A percentile compares a stretch with the other conserved stretches of the same genome.
phyloP scores from a whole-genome alignment of 2,113 vertebrate genomes.

The Aptenodytes patagonicus region DNA sequence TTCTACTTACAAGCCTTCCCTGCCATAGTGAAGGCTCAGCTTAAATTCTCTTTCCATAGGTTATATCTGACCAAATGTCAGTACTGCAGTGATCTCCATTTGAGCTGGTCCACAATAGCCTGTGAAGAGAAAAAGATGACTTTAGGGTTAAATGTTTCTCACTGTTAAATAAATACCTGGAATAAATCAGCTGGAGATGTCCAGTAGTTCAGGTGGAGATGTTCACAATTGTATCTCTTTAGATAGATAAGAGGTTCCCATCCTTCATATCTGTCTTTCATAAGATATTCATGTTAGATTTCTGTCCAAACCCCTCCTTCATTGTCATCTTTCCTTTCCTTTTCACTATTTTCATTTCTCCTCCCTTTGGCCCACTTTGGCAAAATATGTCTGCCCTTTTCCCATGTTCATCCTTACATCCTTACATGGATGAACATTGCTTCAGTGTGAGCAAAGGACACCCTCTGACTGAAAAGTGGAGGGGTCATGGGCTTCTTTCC shows the following conservation, averaged over 20 bases:
- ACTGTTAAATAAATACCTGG: not conserved
- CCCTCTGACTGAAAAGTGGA: not conserved
- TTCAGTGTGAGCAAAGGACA: not conserved
- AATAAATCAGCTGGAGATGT: not conserved
- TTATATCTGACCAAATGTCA: not conserved
- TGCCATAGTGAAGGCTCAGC: not conserved
- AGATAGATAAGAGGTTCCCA: not conserved
- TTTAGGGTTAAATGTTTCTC: not conserved
- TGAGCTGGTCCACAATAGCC: not conserved
- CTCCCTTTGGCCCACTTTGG: not conserved
- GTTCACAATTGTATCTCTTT: not conserved
- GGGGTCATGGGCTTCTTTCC: accelerated
- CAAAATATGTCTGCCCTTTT: not conserved
- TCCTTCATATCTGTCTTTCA: not conserved
- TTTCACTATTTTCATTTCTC: not conserved
- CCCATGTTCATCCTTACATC: not conserved
- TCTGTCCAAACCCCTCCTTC: not conserved
- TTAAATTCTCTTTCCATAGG: not conserved
- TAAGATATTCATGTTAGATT: not conserved
- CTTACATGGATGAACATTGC: not conserved
- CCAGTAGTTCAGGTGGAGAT: not conserved
- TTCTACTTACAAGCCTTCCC: not conserved
- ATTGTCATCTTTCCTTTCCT: not conserved
- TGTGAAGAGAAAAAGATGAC: not conserved
- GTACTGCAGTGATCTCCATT: not conserved